A percentile compares a stretch with the other conserved stretches of the same genome.
These are phyloP conservation scores for Xiphydria camelus DNA, from an alignment of 2,888 invertebrate genomes.

Conservation along the genomic window DNA sequence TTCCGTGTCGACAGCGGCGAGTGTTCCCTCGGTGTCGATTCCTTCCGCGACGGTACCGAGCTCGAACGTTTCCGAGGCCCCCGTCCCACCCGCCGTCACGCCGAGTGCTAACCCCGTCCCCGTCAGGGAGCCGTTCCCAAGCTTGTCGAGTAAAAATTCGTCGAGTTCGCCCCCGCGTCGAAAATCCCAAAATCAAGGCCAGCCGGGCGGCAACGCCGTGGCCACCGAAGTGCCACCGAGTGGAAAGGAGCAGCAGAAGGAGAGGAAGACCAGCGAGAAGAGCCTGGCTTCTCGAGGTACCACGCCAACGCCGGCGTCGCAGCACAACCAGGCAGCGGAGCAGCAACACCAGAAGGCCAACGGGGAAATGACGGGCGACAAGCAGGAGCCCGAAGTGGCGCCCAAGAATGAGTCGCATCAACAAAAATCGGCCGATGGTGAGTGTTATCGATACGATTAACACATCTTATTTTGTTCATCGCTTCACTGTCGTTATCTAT, in stretches of 20 bases:
- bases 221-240: slow-evolving; percentile 20
- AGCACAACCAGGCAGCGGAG: slow-evolving; percentile 29
- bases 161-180: slow-evolving; percentile 45
- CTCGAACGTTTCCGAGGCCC: slow-evolving; percentile 27
- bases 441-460: slow-evolving; percentile 27
- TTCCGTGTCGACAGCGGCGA: slow-evolving; percentile 32
- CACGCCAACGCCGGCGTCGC: slow-evolving; percentile 31
- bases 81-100: slow-evolving; percentile 29
- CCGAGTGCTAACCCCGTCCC: slow-evolving; percentile 28
- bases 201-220: slow-evolving; percentile 22
- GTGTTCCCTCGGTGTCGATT: slow-evolving; percentile 18
- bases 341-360: slow-evolving; percentile 38
- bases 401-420: slow-evolving; percentile 35
- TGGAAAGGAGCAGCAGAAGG: slow-evolving; percentile 39
- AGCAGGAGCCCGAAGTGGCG: slow-evolving; percentile 32
- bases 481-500: not conserved
- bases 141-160: slow-evolving; percentile 26
- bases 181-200: slow-evolving; percentile 37
- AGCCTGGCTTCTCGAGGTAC: slow-evolving; percentile 35
- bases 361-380: slow-evolving; percentile 43
- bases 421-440: slow-evolving; percentile 43
- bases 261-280: slow-evolving; percentile 39
- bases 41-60: slow-evolving; percentile 17
- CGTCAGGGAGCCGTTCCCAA: slow-evolving; percentile 20
- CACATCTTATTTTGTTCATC: not conserved